Evolutionary conservation across 2,797 vertebrate species (phyloP).

Genomic region (Cygnus olor): DNA sequence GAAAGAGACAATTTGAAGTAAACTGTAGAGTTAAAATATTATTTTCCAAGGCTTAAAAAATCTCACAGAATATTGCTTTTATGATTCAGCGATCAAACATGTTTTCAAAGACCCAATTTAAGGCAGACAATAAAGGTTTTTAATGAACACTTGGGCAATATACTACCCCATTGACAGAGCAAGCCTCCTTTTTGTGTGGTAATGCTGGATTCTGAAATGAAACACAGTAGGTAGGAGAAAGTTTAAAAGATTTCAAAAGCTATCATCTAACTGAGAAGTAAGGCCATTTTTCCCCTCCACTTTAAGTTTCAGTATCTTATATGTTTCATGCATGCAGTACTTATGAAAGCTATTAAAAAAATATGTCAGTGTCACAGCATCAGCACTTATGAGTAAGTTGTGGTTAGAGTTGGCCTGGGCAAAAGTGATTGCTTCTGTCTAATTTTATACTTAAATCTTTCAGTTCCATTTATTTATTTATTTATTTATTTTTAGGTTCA

Average conservation of each 20-base stretch:
- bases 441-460: background rate
- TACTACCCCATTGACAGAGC: background rate
- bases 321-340: background rate
- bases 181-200: background rate
- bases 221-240: slow-evolving; percentile 4
- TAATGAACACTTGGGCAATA: background rate
- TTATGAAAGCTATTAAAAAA: background rate
- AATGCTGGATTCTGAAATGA: background rate
- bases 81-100: background rate
- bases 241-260: slow-evolving; percentile 28
- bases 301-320: background rate
- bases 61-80: background rate
- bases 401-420: background rate
- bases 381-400: background rate
- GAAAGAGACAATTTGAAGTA: background rate
- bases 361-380: background rate
- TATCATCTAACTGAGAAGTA: background rate
- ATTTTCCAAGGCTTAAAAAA: background rate
- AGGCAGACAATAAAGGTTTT: background rate
- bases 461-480: background rate
- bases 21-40: background rate
- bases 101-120: slow-evolving; percentile 4
- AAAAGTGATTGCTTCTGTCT: background rate
- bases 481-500: background rate
- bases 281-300: background rate